phyloP scores from a whole-genome alignment of 2,888 invertebrate genomes.

The Xanthia togata region DNA sequence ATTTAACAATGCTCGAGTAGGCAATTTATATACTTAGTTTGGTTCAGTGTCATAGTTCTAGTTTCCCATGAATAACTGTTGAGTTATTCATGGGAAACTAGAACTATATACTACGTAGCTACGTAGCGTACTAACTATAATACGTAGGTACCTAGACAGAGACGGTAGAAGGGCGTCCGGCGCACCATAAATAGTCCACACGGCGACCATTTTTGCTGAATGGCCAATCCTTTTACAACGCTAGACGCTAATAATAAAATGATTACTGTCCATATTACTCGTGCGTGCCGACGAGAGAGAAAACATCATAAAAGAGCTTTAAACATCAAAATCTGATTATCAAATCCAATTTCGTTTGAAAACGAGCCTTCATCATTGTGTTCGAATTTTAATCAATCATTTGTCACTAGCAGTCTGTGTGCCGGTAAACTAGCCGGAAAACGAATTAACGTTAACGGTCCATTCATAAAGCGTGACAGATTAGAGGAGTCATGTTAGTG shows the following conservation, averaged over 20 bases:
- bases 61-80: not conserved
- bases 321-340: slow-evolving; percentile 39
- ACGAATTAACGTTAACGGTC: slow-evolving; percentile 25
- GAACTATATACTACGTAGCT: too few relatives aligned
- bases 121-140: too few relatives aligned
- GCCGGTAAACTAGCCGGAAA: slow-evolving; percentile 44
- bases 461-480: slow-evolving; percentile 43
- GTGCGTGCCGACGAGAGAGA: slow-evolving; percentile 3
- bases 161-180: not conserved
- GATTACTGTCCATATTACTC: slow-evolving; percentile 5
- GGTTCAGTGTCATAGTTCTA: not conserved
- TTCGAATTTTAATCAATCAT: slow-evolving; percentile 58
- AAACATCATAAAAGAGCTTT: not conserved
- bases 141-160: not conserved
- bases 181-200: slow-evolving; percentile 5
- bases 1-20: not conserved
- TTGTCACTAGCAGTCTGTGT: slow-evolving; percentile 45
- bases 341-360: slow-evolving; percentile 42
- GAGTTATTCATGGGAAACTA: too few relatives aligned
- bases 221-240: not conserved
- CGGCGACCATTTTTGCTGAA: not conserved
- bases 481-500: slow-evolving; percentile 21
- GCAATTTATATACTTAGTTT: not conserved
- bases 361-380: slow-evolving; percentile 36
- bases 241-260: not conserved